Base-by-base conservation (phyloP, 2,797 vertebrate genomes). In the Halcyon chelicuti region DNA sequence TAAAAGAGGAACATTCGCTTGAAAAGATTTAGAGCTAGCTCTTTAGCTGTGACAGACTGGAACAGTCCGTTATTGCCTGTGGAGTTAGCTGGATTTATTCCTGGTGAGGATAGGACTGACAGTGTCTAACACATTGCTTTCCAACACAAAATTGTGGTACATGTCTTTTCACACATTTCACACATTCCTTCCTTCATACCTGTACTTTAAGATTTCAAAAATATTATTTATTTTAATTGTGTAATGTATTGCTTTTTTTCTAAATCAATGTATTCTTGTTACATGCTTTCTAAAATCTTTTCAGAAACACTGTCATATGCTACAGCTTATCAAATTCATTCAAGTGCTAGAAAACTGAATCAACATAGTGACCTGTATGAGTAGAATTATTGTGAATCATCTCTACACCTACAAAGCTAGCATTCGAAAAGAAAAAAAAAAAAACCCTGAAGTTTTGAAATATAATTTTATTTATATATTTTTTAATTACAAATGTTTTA, bases 1-100 rank as follows among this genome's bases (percentile, higher is more conserved):
- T 86, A 70, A 81, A 73, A 94, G 51, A 76, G 55, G 39, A 78
- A 70, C 83, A 94, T 55, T 55, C 84, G 5, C 35, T 60, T 80
- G 60, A 61, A 52, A 88, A 94, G 75, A 80, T 92, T 92, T 94
- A 93, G 55, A 86, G 31, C 33, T 77, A 54, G 35, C 28, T 91
- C 47, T 91, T 96, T 67, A 85, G 63, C n/a, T 93, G 47, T 76
- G 88, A 73, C 63, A 79, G 49, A 61, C 66, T 85, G 72, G 84
- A 94, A 61, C 42, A 67, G 84, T 73, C 81, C 72, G 77, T 91
- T 85, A 82, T 14, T 71, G 74, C 74, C 88, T 67, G 67, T 39
- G 57, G 62, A 76, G 22, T 76, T 63, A 61, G 39, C 35, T 83
- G 72, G 65, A 91, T 92, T 94, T 94, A 93, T 80, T 91, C 31